Base-by-base conservation (phyloP, 2,888 invertebrate genomes). In the Amiota mariae region DNA sequence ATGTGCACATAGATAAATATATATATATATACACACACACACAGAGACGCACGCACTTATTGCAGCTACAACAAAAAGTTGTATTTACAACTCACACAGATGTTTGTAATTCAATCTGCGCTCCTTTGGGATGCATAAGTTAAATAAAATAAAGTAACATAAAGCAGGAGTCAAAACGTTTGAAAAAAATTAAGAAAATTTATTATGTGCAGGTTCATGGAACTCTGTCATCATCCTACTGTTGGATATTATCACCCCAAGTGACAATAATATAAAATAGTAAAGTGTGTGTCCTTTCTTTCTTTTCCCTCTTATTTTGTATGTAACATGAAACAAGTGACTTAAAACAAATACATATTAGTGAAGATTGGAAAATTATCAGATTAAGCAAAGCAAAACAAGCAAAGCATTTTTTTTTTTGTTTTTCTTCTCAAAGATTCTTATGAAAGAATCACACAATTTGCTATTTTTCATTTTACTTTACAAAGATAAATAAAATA, bases 71-170 rank as follows among this genome's bases (percentile, higher is more conserved):
- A 36, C 36, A 36, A 0, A 6, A 36, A 36, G 36, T 36, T 36
- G 36, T 36, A 36, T 36, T 3, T 24, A 24, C 24, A 24, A 24
- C 3, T 24, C 36, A 36, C 36, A 74, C 71, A 79, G 73, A 67
- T 18, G 79, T 54, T n/a, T 68, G 67, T 68, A 68, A 68, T 68
- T 68, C 67, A 68, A 68, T 68, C 24, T 68, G 47, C 54, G 67
- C 54, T 68, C 54, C 54, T 51, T 51, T 68, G 67, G 67, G 67
- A 68, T 36, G 6, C 36, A 36, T 36, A 6, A 2, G 36, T 36
- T 36, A 36, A 36, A 6, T 36, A 6, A 36, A 36, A 6, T 6
- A 68, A 24, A 13, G 46, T 24, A 48, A 63, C 63, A 72, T 36
- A 24, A 49, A 20, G 48, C 49, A 61, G 24, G 18, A 59, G 61